These are phyloP conservation scores for Xiphophorus couchianus DNA, from an alignment of 2,113 vertebrate genomes.

Conservation along the genomic window DNA sequence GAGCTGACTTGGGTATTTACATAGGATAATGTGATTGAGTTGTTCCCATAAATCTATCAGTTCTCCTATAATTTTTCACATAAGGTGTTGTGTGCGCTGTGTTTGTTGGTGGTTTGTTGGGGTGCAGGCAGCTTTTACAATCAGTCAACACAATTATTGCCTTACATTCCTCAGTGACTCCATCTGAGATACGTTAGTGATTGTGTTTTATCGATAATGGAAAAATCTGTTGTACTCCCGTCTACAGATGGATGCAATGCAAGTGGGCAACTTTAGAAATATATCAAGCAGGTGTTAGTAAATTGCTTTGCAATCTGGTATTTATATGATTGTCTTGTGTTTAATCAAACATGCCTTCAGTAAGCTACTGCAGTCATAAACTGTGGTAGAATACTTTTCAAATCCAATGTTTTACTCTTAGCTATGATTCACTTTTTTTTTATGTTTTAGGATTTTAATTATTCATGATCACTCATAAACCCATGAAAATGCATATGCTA, in stretches of 20 bases:
- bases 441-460: not conserved
- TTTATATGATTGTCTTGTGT: not conserved
- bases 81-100: conserved; percentile 30
- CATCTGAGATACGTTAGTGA: conserved; percentile 20
- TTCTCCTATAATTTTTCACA: conserved; percentile 48
- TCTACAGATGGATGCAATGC: conserved; percentile 19
- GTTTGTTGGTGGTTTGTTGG: not conserved
- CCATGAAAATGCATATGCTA: not conserved
- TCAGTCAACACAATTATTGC: conserved; percentile 44
- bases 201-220: conserved; percentile 33
- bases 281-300: conserved; percentile 27
- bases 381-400: not conserved
- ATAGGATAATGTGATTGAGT: conserved; percentile 83
- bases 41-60: conserved; percentile 73
- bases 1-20: conserved; percentile 76
- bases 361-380: not conserved
- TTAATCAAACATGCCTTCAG: too few species aligned
- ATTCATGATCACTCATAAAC: not conserved
- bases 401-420: not conserved
- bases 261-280: not conserved
- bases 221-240: conserved; percentile 24
- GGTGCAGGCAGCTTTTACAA: conserved; percentile 15
- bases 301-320: conserved; percentile 17
- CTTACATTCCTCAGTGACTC: conserved; percentile 30
- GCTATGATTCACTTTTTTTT: not conserved